A percentile compares a stretch with the other conserved stretches of the same genome.
Evolutionary conservation across 2,797 vertebrate genomes (phyloP).

Genomic region (Paguma larvata): DNA sequence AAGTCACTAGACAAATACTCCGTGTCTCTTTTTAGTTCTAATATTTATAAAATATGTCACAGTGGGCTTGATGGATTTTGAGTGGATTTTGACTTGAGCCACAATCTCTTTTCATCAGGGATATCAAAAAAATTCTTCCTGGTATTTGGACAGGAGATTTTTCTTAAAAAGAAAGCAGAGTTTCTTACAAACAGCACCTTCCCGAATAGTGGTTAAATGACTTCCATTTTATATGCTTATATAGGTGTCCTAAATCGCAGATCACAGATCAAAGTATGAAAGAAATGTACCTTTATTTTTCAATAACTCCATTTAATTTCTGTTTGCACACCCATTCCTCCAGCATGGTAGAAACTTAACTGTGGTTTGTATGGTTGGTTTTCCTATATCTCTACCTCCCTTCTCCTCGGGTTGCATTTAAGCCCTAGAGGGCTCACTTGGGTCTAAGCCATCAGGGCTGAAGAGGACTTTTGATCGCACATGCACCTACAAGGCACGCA

Average conservation of each 20-base stretch:
- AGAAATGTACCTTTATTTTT: constrained; percentile 21
- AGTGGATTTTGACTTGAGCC: constrained; percentile 21
- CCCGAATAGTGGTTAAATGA: background rate
- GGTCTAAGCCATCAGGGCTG: background rate
- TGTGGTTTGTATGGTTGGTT: background rate
- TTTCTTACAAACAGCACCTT: background rate
- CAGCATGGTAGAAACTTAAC: background rate
- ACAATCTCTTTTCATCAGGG: constrained; percentile 3
- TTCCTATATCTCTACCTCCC: background rate
- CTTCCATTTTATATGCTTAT: background rate
- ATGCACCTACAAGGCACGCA: background rate
- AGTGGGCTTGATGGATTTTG: background rate
- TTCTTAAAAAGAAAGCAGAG: constrained; percentile 26
- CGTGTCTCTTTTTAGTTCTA: constrained; percentile 14
- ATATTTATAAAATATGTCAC: constrained; percentile 31
- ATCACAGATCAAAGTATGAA: background rate
- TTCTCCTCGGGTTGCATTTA: background rate
- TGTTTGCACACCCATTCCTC: background rate
- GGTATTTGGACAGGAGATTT: background rate
- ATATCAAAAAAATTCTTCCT: background rate
- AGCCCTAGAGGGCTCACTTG: background rate
- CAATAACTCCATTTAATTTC: constrained; percentile 12
- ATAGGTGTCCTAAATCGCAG: background rate
- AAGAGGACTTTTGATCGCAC: background rate
- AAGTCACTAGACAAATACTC: constrained; percentile 16